Percentiles rank a stretch among this genome's conserved stretches.
These are phyloP conservation scores for Clarias gariepinus DNA, from an alignment of 2,113 vertebrate genomes.

Conservation along the genomic window DNA sequence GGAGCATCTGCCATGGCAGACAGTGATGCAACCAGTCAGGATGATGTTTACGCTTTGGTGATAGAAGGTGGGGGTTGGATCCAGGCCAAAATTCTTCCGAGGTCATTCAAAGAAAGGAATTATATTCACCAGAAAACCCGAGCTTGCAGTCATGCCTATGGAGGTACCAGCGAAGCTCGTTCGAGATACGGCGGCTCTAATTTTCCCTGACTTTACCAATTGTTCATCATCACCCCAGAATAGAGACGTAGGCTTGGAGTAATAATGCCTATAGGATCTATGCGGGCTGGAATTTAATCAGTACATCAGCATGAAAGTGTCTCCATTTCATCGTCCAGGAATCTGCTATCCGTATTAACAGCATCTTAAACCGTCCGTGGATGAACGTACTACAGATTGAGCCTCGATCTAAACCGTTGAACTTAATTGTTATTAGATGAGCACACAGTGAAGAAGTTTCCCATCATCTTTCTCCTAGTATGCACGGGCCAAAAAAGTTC, in stretches of 20 bases:
- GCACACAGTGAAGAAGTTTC: neutral
- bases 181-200: neutral
- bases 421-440: constrained; percentile 14
- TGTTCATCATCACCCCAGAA: neutral
- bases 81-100: neutral
- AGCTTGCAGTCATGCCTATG: neutral
- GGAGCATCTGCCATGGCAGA: constrained; percentile 16
- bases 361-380: constrained; percentile 5
- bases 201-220: too few species aligned
- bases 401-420: constrained; percentile 12
- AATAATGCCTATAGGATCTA: constrained; percentile 68
- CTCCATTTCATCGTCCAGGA: constrained; percentile 57
- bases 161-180: neutral
- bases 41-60: neutral
- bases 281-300: constrained; percentile 69
- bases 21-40: neutral
- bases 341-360: constrained; percentile 59
- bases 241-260: constrained; percentile 40
- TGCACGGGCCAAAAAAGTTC: neutral
- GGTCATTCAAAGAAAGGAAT: neutral
- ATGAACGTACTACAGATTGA: neutral
- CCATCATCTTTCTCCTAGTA: neutral
- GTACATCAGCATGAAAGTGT: constrained; percentile 67
- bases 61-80: neutral
- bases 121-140: neutral